Base-by-base conservation (phyloP, 1,140 invertebrate species). In the Harpegnathos saltator region DNA sequence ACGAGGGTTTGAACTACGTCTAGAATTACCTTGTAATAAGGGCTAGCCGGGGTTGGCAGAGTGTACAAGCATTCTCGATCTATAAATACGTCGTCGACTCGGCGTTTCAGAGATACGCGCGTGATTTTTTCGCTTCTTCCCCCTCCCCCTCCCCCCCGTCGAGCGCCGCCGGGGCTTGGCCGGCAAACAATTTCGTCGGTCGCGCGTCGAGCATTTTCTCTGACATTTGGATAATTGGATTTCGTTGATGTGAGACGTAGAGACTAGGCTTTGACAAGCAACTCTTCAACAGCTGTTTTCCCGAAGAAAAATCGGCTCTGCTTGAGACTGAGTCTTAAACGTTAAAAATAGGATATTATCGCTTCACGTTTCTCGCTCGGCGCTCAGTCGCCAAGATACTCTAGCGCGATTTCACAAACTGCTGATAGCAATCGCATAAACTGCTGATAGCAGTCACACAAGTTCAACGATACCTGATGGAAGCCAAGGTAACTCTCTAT, bases 401-500 rank as follows among this genome's bases (percentile, higher is more conserved):
- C n/a, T n/a, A n/a, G n/a, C n/a, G n/a, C n/a, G n/a, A n/a, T n/a
- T n/a, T n/a, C n/a, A n/a, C n/a, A n/a, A n/a, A n/a, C n/a, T n/a
- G n/a, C n/a, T n/a, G n/a, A n/a, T n/a, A n/a, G n/a, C n/a, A n/a
- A n/a, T n/a, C n/a, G n/a, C n/a, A n/a, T n/a, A n/a, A n/a, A n/a
- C n/a, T n/a, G n/a, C n/a, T n/a, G n/a, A n/a, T n/a, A n/a, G n/a
- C n/a, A n/a, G n/a, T n/a, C n/a, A n/a, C 52, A 66, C n/a, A 54
- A 54, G 33, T 62, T 54, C 1, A 48, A 29, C 38, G 24, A 12
- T 96, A 99, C 99, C 97, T 99, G 99, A 96, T 99, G 99, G 96
- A 99, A 99, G 92, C 99, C 99, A 89, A 99, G 96, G 96, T 99
- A 99, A 94, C 98, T 99, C 96, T 99, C 99, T 93, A 99, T 99